Base-by-base conservation (phyloP, 2,113 vertebrate species). In the Sinocyclocheilus anshuiensis region DNA sequence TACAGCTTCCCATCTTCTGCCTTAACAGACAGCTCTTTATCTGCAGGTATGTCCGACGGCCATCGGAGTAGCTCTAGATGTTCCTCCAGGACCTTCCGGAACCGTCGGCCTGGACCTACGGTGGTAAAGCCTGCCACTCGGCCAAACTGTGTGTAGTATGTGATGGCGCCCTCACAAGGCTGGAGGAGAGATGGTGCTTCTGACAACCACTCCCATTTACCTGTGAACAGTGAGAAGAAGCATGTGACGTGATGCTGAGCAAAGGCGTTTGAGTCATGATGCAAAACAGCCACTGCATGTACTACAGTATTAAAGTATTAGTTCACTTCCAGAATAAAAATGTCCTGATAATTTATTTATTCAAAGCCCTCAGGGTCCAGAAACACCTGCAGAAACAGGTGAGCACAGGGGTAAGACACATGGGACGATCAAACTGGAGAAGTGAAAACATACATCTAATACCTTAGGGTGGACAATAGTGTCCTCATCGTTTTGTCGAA, bases 131-230 rank as follows among this genome's bases (percentile, higher is more conserved):
- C 72, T 0, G 90, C 45, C 0, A 92, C 89, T 6, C 94, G 93
- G 63, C 96, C 96, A 86, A 96, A 96, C 80, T 92, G 92, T 33
- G 93, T 93, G 92, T 94, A 95, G 89, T 96, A 97, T 86, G 90
- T 96, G 16, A 95, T 90, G 11, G 95, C 96, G 0, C 88, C 94
- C 4, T 92, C 88, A 45, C 93, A 94, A 0, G 97, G 97, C 0
- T 96, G 93, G 0, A 86, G 71, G 71, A 97, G 90, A 1, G 96
- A 97, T 1, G 96, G 94, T 0, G 84, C 80, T 50, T 96, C 95
- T 24, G 95, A 96, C 80, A 95, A 86, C 96, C 97, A 97, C 72
- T 96, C 94, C 97, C 97, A 97, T 86, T 93, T 91, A n/a, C 97
- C 97, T 97, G 90, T 6, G 90, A 2, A 84, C 24, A 85, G 53